Evolutionary conservation across 2,888 invertebrate species (phyloP), one percentile per base, ranked within the genome.

Genomic region (Cloeon dipterum): DNA sequence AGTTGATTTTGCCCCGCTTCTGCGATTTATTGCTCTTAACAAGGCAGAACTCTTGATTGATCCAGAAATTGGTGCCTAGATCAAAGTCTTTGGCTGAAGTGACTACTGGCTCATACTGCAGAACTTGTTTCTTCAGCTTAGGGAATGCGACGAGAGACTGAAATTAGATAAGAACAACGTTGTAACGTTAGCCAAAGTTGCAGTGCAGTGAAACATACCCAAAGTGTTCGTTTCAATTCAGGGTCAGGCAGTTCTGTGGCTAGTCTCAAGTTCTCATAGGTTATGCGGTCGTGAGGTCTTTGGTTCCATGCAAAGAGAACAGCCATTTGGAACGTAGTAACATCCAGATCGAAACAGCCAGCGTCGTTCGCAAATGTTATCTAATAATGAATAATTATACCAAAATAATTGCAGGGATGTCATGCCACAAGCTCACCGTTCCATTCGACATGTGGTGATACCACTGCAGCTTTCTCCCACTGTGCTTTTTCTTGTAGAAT

Each of bases 241-340:
- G 86, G 78, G 61, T 98, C 82, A 16, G 96, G 94, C 44, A 98
- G 63, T 59, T 96, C 94, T 2, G 98, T 96, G 3, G 96, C 94
- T 45, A 98, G 63, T 49, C 88, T 70, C 40, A 99, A 65, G 61
- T 93, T 93, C 60, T 98, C 98, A 52, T 93, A 91, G n/a, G 85
- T 78, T 42, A 98, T 77, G 58, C 74, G 81, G 50, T 94, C 93
- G 47, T 73, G 62, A 2, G 88, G 88, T 44, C 94, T 68, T 55
- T 94, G 91, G 64, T 98, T 98, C 94, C 94, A 99, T 13, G 93
- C 89, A 62, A 94, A 96, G 32, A 98, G 62, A 13, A 98, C 94
- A 26, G 94, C 93, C 94, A 98, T 94, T 72, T 99, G 98, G 60
- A 96, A 96, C 19, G 98, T 96, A 11, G 96, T 98, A 5, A 99